A percentile compares a stretch with the other conserved stretches of the same genome.
These are phyloP conservation scores for Acrobasis consociella DNA, from an alignment of 2,888 invertebrate genomes.

Conservation along the genomic window DNA sequence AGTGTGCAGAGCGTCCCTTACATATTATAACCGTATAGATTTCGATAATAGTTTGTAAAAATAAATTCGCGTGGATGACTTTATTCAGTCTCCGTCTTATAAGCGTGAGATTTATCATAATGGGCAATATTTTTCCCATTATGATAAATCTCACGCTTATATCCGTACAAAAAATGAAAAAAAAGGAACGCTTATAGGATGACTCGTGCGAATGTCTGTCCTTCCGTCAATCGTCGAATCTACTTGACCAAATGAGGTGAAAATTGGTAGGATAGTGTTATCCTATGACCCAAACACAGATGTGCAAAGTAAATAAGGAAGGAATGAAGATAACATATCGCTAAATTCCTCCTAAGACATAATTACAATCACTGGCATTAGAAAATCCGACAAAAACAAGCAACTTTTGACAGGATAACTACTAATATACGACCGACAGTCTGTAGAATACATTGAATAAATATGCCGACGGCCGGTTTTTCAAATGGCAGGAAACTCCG, in stretches of 20 bases:
- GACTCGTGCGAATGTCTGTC: too few species aligned
- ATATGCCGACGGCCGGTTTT: neutral
- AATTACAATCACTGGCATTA: neutral
- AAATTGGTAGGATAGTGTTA: too few species aligned
- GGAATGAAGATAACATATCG: neutral
- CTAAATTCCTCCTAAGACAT: neutral
- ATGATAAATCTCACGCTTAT: too few species aligned
- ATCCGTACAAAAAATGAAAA: too few species aligned
- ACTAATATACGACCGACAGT: neutral
- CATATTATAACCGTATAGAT: neutral
- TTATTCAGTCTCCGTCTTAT: too few species aligned
- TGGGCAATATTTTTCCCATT: too few species aligned
- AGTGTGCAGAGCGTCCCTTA: constrained; percentile 1
- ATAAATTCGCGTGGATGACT: neutral
- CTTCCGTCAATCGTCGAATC: too few species aligned
- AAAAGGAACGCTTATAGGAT: too few species aligned
- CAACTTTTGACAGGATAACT: constrained; percentile 1
- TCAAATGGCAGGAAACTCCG: constrained; percentile 6
- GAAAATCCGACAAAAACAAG: neutral
- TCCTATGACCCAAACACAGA: too few species aligned
- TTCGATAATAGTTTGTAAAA: neutral
- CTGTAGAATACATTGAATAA: neutral
- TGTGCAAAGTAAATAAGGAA: too few species aligned
- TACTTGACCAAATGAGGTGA: too few species aligned
- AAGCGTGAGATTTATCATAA: neutral